Evolutionary conservation across 2,113 vertebrate genomes (phyloP).

Genomic region (Abramis brama): DNA sequence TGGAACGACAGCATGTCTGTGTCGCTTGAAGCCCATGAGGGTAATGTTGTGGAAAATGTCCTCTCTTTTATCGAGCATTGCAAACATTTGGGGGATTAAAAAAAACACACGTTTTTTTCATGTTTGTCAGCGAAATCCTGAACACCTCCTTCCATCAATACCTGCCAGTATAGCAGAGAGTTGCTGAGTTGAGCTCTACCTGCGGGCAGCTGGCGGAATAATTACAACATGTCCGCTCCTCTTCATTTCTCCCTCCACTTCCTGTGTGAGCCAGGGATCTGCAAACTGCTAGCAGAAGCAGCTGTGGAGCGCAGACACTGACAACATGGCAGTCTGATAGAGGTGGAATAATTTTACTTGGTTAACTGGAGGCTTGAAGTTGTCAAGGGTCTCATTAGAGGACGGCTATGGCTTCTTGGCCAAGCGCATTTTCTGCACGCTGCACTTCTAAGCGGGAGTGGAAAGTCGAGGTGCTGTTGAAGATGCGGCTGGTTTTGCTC

Average conservation of each 20-base stretch:
- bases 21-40: constrained; percentile 1
- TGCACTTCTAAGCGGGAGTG: constrained; percentile 45
- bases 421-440: constrained; percentile 66
- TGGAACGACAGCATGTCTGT: constrained; percentile 31
- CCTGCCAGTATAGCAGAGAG: constrained; percentile 27
- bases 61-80: constrained; percentile 2
- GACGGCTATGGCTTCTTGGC: constrained; percentile 55
- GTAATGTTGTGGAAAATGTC: constrained; percentile 28
- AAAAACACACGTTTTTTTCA: neutral
- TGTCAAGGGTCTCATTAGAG: constrained; percentile 71
- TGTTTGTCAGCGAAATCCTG: constrained; percentile 24
- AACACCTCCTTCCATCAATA: constrained; percentile 45
- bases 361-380: constrained; percentile 70
- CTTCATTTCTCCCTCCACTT: constrained; percentile 58
- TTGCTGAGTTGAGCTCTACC: constrained; percentile 41
- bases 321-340: constrained; percentile 65
- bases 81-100: constrained; percentile 8
- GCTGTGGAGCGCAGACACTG: constrained; percentile 64
- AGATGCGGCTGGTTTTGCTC: constrained; percentile 42
- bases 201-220: constrained; percentile 55
- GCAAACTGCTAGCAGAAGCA: constrained; percentile 63
- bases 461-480: constrained; percentile 40
- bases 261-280: constrained; percentile 64
- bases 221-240: constrained; percentile 57
- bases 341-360: constrained; percentile 63